These are phyloP conservation scores for Gonocerus acuteangulatus DNA, from an alignment of 2,888 invertebrate species.

Conservation along the genomic window DNA sequence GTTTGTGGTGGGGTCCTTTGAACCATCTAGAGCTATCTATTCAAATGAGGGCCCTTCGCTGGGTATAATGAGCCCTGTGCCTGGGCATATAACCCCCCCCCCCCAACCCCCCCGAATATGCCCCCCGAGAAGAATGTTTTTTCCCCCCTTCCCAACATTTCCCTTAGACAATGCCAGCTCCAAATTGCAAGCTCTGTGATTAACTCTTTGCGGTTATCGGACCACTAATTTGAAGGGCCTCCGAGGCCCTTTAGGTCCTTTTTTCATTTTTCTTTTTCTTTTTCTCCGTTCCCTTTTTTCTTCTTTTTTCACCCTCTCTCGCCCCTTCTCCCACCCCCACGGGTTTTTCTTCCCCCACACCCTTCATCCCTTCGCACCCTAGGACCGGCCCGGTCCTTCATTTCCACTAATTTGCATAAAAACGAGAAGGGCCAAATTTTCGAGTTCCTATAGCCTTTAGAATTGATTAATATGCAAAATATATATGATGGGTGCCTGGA, in stretches of 20 bases:
- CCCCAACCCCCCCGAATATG: slow-evolving; percentile 8
- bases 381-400: slow-evolving; percentile 12
- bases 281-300: neutral
- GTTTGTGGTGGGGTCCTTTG: neutral
- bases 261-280: neutral
- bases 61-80: neutral
- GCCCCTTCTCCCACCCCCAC: neutral
- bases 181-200: slow-evolving; percentile 32
- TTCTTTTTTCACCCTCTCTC: neutral
- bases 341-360: neutral
- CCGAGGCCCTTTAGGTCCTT: slow-evolving; percentile 2
- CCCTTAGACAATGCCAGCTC: slow-evolving; percentile 13
- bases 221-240: slow-evolving; percentile 26
- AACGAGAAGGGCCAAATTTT: slow-evolving; percentile 27
- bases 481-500: slow-evolving; percentile 5
- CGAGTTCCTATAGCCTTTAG: slow-evolving; percentile 26
- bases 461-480: slow-evolving; percentile 28
- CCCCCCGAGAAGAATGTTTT: slow-evolving; percentile 17
- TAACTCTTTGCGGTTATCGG: slow-evolving; percentile 35
- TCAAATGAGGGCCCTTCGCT: neutral
- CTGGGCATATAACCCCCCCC: neutral
- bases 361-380: neutral
- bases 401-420: slow-evolving; percentile 24
- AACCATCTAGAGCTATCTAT: slow-evolving; percentile 1
- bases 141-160: neutral